Percentiles rank a stretch among this genome's conserved stretches.
phyloP scores from a whole-genome alignment of 2,888 invertebrate genomes.

The Nymphalis urticae region DNA sequence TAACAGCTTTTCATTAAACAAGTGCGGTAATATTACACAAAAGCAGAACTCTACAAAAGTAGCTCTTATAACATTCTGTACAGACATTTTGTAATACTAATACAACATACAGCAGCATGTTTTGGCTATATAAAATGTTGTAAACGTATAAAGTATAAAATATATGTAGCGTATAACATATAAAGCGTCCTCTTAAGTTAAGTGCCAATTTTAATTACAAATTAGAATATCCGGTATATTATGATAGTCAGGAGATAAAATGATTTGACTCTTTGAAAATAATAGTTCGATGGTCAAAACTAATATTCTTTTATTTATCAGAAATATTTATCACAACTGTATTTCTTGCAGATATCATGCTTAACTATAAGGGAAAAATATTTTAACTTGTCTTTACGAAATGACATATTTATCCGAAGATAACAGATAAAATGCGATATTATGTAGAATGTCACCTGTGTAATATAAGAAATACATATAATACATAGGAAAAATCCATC shows the following conservation, averaged over 20 bases:
- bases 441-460: slow-evolving; percentile 3
- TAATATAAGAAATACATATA: not conserved
- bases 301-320: slow-evolving; percentile 4
- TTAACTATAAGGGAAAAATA: slow-evolving; percentile 29
- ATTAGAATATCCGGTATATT: too few relatives aligned
- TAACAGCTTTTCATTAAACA: slow-evolving; percentile 29
- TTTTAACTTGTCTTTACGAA: slow-evolving; percentile 32
- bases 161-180: too few relatives aligned
- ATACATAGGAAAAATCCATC: slow-evolving; percentile 11
- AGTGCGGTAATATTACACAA: slow-evolving; percentile 19
- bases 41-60: slow-evolving; percentile 15
- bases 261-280: not conserved
- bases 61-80: slow-evolving; percentile 23
- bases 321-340: slow-evolving; percentile 12
- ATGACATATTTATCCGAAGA: slow-evolving; percentile 50
- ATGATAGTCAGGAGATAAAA: not conserved
- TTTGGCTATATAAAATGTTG: too few relatives aligned
- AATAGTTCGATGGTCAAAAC: not conserved
- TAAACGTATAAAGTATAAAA: too few relatives aligned
- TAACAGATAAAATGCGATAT: slow-evolving; percentile 51
- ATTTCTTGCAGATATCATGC: slow-evolving; percentile 23
- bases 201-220: too few relatives aligned
- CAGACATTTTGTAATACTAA: not conserved
- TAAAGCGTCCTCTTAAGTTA: not conserved
- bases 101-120: not conserved